A percentile compares a stretch with the other conserved stretches of the same genome.
phyloP scores from a whole-genome alignment of 2,797 vertebrate species.

The Eulemur albifrons region DNA sequence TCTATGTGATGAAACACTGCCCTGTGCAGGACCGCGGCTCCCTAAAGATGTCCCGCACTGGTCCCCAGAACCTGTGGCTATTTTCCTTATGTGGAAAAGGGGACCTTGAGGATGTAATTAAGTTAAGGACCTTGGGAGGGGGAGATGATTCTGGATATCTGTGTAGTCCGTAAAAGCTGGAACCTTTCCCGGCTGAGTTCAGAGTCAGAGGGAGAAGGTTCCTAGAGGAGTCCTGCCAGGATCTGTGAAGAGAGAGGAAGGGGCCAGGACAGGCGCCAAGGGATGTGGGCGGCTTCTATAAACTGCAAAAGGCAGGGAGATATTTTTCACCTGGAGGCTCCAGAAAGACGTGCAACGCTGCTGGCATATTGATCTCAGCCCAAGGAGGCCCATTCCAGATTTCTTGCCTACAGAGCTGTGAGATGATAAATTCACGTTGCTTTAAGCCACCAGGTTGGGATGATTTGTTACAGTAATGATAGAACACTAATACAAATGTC shows the following conservation, averaged over 20 bases:
- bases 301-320: not conserved
- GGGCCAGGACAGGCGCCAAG: accelerated
- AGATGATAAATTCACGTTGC: accelerated
- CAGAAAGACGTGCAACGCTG: accelerated
- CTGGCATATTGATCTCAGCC: too few species aligned
- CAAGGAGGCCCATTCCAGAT: accelerated
- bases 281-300: not conserved
- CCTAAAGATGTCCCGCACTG: accelerated
- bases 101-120: accelerated
- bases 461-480: not conserved
- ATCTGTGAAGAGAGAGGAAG: not conserved
- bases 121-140: not conserved
- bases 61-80: too few species aligned
- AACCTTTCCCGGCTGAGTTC: not conserved
- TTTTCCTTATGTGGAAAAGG: not conserved
- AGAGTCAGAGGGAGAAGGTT: too few species aligned
- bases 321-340: not conserved
- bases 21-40: accelerated
- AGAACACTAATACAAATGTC: not conserved
- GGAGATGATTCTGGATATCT: not conserved
- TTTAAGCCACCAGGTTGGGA: not conserved
- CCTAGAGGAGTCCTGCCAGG: accelerated
- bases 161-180: not conserved
- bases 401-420: not conserved
- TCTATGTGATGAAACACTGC: accelerated